Conservation (phyloP, 2,797 vertebrate genomes). For the Remorina albescens region DNA sequence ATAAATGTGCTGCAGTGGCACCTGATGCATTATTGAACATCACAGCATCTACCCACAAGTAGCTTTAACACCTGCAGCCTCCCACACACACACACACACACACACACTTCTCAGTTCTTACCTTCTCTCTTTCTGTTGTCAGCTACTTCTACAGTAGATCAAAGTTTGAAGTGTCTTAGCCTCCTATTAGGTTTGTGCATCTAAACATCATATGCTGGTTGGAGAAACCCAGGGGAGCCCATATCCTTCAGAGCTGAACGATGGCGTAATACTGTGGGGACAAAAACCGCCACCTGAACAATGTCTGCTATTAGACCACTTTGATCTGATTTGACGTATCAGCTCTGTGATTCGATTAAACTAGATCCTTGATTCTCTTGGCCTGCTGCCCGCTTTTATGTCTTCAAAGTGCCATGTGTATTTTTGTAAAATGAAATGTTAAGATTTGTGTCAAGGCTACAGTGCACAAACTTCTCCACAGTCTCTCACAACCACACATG, state of each 20-base stretch:
- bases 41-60: conserved; percentile 54
- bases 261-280: neutral
- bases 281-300: neutral
- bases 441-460: neutral
- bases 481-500: neutral
- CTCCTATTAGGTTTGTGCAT: neutral
- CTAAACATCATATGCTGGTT: neutral
- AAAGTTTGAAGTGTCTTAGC: neutral
- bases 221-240: conserved; percentile 7
- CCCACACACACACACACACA: conserved; percentile 24
- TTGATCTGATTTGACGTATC: neutral
- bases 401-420: neutral
- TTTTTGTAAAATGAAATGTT: neutral
- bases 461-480: neutral
- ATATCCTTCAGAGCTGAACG: neutral
- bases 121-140: conserved; percentile 7
- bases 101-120: conserved; percentile 20
- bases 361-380: neutral
- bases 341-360: neutral
- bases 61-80: conserved; percentile 49
- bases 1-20: conserved; percentile 59
- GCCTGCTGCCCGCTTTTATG: neutral
- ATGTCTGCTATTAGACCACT: neutral
- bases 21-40: conserved; percentile 77
- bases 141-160: neutral